phyloP scores from a whole-genome alignment of 1,140 invertebrate genomes.

The Arion vulgaris region DNA sequence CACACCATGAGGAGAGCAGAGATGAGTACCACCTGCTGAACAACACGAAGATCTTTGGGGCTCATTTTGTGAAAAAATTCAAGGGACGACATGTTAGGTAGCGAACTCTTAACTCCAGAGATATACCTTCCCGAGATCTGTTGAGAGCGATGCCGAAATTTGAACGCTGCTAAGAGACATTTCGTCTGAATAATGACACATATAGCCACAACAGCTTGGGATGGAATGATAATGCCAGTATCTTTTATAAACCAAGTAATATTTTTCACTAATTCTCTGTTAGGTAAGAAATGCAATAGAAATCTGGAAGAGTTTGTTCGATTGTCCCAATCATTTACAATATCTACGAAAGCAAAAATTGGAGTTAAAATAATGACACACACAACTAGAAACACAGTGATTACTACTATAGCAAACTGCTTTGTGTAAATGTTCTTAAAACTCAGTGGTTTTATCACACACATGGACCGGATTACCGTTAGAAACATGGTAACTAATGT shows the following conservation, averaged over 20 bases:
- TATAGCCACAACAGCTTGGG: neutral
- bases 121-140: neutral
- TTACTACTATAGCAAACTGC: neutral
- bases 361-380: neutral
- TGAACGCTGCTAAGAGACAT: neutral
- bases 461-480: neutral
- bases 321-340: neutral
- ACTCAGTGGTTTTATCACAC: neutral
- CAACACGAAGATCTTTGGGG: neutral
- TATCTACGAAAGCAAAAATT: neutral
- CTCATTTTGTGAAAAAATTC: neutral
- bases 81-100: neutral
- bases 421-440: neutral
- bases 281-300: neutral
- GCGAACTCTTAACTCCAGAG: neutral
- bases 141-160: neutral
- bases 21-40: slow-evolving; percentile 6
- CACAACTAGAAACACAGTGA: neutral
- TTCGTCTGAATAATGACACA: neutral
- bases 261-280: neutral
- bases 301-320: neutral
- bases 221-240: neutral
- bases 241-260: neutral
- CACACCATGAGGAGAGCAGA: neutral
- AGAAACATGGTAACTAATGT: neutral